Conservation (phyloP, 2,113 vertebrate genomes). For the Falcunculus frontatus region DNA sequence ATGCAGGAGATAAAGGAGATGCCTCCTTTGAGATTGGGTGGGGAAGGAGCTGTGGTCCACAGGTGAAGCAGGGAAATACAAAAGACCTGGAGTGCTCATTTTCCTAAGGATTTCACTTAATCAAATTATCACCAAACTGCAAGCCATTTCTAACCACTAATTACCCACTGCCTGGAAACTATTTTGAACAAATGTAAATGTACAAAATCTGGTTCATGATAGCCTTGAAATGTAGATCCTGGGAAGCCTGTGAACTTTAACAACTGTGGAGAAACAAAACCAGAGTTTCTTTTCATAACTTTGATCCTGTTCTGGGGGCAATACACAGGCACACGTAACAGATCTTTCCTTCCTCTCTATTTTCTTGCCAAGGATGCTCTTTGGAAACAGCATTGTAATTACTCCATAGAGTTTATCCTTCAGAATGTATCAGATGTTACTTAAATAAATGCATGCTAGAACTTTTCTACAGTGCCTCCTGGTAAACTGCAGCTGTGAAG, state of each 20-base stretch:
- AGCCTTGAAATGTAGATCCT: constrained; percentile 48
- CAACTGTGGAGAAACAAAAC: constrained; percentile 31
- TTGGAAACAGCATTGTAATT: background rate
- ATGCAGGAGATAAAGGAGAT: background rate
- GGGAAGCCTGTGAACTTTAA: constrained; percentile 34
- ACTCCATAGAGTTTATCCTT: background rate
- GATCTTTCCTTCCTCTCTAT: background rate
- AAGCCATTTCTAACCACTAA: constrained; percentile 40
- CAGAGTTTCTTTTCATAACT: constrained; percentile 1
- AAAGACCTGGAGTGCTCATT: constrained; percentile 7
- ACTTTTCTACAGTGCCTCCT: background rate
- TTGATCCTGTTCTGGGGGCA: constrained; percentile 20
- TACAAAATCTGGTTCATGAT: constrained; percentile 1
- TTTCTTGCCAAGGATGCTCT: constrained; percentile 22
- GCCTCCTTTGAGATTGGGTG: background rate
- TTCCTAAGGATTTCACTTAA: constrained; percentile 32
- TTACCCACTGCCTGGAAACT: constrained; percentile 12
- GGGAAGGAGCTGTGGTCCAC: background rate
- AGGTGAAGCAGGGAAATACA: background rate
- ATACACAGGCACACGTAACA: background rate
- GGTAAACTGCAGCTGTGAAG: background rate
- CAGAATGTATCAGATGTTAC: background rate
- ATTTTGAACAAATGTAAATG: constrained; percentile 29
- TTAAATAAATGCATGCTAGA: background rate
- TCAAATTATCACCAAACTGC: constrained; percentile 20